These are phyloP conservation scores for Cynodonichthys magdalenae DNA, from an alignment of 2,797 vertebrate genomes.

Conservation along the genomic window DNA sequence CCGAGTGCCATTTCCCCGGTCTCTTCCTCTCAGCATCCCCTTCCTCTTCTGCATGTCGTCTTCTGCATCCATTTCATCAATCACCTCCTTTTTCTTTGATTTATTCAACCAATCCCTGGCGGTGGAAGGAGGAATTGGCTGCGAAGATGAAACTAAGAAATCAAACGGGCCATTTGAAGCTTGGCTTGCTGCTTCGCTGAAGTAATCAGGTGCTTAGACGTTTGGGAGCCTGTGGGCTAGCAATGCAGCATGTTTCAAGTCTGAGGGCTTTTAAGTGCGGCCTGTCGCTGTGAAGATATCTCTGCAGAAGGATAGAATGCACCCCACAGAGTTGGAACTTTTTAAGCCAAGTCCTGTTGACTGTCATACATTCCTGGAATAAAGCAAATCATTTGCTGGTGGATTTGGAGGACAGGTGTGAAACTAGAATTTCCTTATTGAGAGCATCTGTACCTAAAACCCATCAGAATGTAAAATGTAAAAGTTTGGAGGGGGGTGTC, in stretches of 20 bases:
- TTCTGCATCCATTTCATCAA: constrained; percentile 50
- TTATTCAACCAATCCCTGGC: constrained; percentile 32
- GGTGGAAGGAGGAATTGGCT: constrained; percentile 38
- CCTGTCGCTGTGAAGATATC: constrained; percentile 88
- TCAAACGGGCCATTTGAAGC: constrained; percentile 65
- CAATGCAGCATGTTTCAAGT: constrained; percentile 48
- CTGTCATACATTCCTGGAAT: constrained; percentile 5
- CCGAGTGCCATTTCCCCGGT: constrained; percentile 25
- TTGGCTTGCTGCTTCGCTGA: constrained; percentile 32
- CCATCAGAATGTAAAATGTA: neutral
- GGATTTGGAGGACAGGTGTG: neutral
- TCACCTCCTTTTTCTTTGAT: constrained; percentile 15
- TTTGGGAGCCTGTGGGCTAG: constrained; percentile 41
- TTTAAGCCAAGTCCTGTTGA: constrained; percentile 17
- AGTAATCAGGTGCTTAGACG: constrained; percentile 49
- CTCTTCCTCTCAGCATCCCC: constrained; percentile 41
- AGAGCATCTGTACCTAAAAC: neutral
- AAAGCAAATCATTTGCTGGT: neutral
- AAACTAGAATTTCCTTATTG: neutral
- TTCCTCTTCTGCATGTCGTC: constrained; percentile 33
- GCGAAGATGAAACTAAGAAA: constrained; percentile 45
- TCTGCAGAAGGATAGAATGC: constrained; percentile 86
- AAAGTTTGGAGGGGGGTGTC: constrained; percentile 39
- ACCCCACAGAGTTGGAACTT: constrained; percentile 85
- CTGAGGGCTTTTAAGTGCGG: constrained; percentile 54